Evolutionary conservation across 2,797 vertebrate genomes (phyloP), one percentile per base, ranked within the genome.

Genomic region (Fistularia commersonii): DNA sequence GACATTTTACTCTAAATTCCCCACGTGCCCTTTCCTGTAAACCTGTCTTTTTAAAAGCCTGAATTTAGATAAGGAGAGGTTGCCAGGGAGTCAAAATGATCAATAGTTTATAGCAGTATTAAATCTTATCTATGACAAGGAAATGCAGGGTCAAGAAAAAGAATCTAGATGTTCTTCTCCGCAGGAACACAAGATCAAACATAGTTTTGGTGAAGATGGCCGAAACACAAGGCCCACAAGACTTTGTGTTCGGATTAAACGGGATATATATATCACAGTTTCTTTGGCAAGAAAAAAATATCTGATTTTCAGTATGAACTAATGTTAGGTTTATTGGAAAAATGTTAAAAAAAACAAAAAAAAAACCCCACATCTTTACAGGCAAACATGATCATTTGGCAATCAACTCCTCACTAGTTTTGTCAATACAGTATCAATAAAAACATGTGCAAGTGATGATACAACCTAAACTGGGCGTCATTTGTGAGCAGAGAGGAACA

Each of bases 61-160:
- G 61, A 85, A 87, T 86, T 84, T 76, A 85, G 83, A 89, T 85
- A 84, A 85, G 67, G 6, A 37, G 9, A 62, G 62, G 62, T 72
- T 64, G 69, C 66, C 64, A 76, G 53, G 80, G 69, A 82, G 79
- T 82, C 80, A 87, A 72, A 61, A 65, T 58, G 65, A 66, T 73
- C 53, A 74, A 58, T 23, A 6, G 41, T 73, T 80, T 76, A 80
- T 55, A 61, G 65, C 4, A 6, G 37, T 1, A 6, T 15, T 8
- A 6, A 76, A 77, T 81, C 84, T 86, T 69, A 86, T 80, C 75
- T 48, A 38, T 33, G 65, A 76, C 64, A 74, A 69, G 64, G 58
- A 83, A 74, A 41, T 77, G 61, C 61, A 42, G 9, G 44, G 65
- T 81, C 81, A 80, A 79, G 58, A 78, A 67, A 71, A 77, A 39